Conservation (phyloP, 2,888 invertebrate species). For the Copidosoma aretas region DNA sequence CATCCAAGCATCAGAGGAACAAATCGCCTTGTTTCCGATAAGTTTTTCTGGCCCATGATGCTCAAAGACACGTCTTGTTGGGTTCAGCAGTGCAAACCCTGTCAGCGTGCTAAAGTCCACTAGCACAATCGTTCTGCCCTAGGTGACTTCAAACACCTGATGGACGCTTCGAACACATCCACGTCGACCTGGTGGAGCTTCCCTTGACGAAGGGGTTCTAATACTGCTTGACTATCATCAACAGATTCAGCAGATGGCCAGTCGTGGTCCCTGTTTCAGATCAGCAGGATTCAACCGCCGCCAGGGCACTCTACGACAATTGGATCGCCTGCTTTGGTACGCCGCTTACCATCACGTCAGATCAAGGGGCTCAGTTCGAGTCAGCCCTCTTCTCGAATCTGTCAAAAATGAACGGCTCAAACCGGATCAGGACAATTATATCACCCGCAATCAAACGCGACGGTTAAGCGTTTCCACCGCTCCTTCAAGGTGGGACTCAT, state of each 20-base stretch:
- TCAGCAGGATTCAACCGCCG: neutral
- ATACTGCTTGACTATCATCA: constrained; percentile 5
- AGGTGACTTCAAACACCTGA: constrained; percentile 36
- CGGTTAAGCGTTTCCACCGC: constrained; percentile 26
- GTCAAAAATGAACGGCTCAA: neutral
- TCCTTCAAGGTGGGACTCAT: constrained; percentile 10
- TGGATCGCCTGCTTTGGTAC: neutral
- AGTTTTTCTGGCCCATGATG: constrained; percentile 56
- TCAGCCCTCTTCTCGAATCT: neutral
- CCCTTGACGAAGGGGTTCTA: neutral
- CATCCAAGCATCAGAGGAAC: constrained; percentile 30
- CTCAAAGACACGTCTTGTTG: neutral
- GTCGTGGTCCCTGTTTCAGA: neutral
- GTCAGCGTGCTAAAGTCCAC: constrained; percentile 13
- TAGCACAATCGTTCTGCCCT: neutral
- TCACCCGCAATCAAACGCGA: neutral
- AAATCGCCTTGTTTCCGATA: constrained; percentile 45
- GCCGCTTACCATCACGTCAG: neutral
- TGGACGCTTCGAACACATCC: constrained; percentile 50
- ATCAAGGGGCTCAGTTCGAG: neutral
- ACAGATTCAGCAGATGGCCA: constrained; percentile 1
- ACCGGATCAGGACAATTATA: too few species aligned
- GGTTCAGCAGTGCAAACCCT: constrained; percentile 13
- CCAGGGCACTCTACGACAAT: neutral
- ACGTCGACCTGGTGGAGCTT: constrained; percentile 51